Evolutionary conservation across 2,888 invertebrate genomes (phyloP), one percentile per base, ranked within the genome.

Genomic region (Lycaena phlaeas): DNA sequence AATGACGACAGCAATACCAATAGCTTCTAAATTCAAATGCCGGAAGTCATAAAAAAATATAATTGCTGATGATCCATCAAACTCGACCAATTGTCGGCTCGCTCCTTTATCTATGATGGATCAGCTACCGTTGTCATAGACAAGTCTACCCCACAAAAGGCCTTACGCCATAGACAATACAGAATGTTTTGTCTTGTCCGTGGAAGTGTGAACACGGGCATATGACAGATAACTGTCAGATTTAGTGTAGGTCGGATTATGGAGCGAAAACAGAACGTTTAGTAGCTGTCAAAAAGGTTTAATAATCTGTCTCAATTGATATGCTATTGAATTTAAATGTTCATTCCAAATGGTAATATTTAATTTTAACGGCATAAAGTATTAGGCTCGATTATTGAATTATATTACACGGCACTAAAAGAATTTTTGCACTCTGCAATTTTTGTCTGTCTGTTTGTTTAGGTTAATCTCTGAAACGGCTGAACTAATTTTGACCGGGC

Each of bases 21-120:
- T 34, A 18, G 34, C 34, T 34, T 34, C 34, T 12, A 22, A 34
- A 34, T 34, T 34, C 18, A 22, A 27, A 30, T 7, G 34, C 26
- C 40, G 38, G 42, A 36, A 40, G 36, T 18, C 14, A 40, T 44
- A 44, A 37, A 45, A n/a, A n/a, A 46, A 46, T 39, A 38, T 38
- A 42, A 38, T 48, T 28, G 36, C 31, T 36, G 42, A n/a, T n/a
- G n/a, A 64, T 71, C 71, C 43, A 71, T 71, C 68, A 67, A 42
- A 28, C 44, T 46, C 45, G 51, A 53, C 47, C 48, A 52, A 57
- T 53, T 54, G 60, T 62, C 55, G 59, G 56, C 54, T 54, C 53
- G 56, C 46, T 45, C 46, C 41, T 51, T 47, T 53, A 52, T 42
- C 44, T 40, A 45, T 68, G 72, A 72, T 67, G 39, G 63, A 72